Evolutionary conservation across 2,113 vertebrate genomes (phyloP).

Genomic region (Melospiza georgiana): DNA sequence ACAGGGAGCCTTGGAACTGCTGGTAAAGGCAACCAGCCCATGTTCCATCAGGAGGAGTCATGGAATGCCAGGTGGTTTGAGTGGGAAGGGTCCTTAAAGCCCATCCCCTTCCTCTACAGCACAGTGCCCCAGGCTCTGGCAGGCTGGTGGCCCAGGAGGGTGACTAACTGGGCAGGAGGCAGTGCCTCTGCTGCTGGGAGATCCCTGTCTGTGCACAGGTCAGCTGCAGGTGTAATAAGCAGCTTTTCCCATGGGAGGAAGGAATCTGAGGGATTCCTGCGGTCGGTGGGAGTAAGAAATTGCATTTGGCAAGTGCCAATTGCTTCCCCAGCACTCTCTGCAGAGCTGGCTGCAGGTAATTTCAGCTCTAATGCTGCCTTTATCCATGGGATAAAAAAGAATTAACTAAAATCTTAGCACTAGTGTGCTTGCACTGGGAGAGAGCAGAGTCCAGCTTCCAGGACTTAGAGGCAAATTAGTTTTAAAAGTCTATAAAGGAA

Average conservation of each 20-base stretch:
- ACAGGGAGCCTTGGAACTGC: background rate
- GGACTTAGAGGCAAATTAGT: slow-evolving; percentile 68
- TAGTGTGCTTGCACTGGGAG: slow-evolving; percentile 47
- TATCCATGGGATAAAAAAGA: slow-evolving; percentile 73
- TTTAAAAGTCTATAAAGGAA: slow-evolving; percentile 70
- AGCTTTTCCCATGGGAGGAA: background rate
- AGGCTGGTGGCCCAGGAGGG: background rate
- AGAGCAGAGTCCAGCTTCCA: slow-evolving; percentile 57
- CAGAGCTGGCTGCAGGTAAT: slow-evolving; percentile 60
- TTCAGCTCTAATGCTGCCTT: slow-evolving; percentile 71
- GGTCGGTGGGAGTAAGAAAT: background rate
- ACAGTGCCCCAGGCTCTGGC: fast-evolving
- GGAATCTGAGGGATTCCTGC: background rate
- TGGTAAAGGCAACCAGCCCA: fast-evolving
- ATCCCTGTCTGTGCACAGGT: background rate
- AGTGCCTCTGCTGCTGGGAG: background rate
- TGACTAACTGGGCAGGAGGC: background rate
- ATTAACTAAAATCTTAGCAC: slow-evolving; percentile 69
- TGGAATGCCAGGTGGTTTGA: background rate
- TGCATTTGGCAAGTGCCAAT: background rate
- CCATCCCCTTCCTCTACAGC: fast-evolving
- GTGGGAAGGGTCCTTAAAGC: background rate
- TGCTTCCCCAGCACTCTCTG: slow-evolving; percentile 44
- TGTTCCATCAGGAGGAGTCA: background rate
- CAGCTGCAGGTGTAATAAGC: background rate